phyloP scores from a whole-genome alignment of 2,113 vertebrate species.

The Lanius collurio region DNA sequence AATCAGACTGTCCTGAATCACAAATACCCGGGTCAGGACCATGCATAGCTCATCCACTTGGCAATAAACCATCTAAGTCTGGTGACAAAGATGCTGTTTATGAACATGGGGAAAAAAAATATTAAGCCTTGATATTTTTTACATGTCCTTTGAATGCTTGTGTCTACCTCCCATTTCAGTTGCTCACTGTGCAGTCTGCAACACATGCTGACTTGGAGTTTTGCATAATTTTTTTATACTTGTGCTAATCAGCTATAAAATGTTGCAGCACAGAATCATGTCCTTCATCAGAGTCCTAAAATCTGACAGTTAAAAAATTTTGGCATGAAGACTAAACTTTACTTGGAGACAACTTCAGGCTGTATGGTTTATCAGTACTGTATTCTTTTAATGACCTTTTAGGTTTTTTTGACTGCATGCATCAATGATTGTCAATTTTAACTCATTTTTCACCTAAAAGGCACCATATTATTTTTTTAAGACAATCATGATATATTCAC shows the following conservation, averaged over 20 bases:
- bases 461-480: background rate
- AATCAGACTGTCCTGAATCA: background rate
- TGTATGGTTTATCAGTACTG: background rate
- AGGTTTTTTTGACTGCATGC: background rate
- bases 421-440: background rate
- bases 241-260: background rate
- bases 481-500: background rate
- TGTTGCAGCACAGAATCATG: background rate
- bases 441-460: constrained; percentile 20
- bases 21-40: background rate
- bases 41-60: background rate
- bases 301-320: background rate
- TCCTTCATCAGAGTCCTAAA: background rate
- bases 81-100: background rate
- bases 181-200: background rate
- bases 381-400: constrained; percentile 18
- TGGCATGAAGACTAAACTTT: background rate
- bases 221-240: background rate
- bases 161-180: background rate
- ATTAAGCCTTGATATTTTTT: background rate
- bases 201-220: background rate
- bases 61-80: background rate
- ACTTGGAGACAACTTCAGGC: background rate
- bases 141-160: background rate
- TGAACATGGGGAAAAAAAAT: background rate